Conservation (phyloP, 2,888 invertebrate genomes). For the Prenolepis imparis region DNA sequence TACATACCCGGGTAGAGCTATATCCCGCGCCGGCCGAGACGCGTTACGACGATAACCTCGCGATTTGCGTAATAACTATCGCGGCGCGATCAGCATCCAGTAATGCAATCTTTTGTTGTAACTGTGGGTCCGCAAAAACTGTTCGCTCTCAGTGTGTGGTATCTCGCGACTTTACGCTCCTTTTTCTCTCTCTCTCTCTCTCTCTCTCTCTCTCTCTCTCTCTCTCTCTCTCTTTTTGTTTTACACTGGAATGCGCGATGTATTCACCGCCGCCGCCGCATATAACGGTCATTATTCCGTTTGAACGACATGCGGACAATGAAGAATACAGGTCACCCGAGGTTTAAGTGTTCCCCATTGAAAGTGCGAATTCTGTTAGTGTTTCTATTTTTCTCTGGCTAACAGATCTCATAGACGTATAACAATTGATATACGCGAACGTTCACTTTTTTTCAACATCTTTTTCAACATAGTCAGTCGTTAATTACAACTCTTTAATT, state of each 20-base stretch:
- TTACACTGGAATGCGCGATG: conserved; percentile 55
- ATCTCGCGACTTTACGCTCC: conserved; percentile 66
- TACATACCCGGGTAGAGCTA: conserved; percentile 48
- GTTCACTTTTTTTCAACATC: conserved; percentile 55
- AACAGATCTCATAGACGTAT: conserved; percentile 63
- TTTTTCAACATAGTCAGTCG: conserved; percentile 1
- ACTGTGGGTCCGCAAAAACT: conserved; percentile 48
- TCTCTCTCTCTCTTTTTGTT: conserved; percentile 54
- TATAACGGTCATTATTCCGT: conserved; percentile 77
- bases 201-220: conserved; percentile 3
- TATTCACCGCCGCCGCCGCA: conserved; percentile 61
- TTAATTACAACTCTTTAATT: conserved; percentile 68
- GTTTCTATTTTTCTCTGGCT: conserved; percentile 19
- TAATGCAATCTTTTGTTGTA: conserved; percentile 72
- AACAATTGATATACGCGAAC: conserved; percentile 59
- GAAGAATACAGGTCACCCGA: conserved; percentile 74
- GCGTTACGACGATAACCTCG: conserved; percentile 71
- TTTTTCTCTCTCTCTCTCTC: conserved; percentile 25
- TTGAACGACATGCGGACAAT: conserved; percentile 75
- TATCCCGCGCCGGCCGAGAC: conserved; percentile 53
- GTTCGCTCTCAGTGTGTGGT: conserved; percentile 70
- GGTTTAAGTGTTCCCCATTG: conserved; percentile 69
- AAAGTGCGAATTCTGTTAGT: conserved; percentile 71
- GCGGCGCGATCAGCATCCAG: conserved; percentile 73
- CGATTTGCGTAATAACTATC: conserved; percentile 67